Base-by-base conservation (phyloP, 2,797 vertebrate genomes). In the Garrulus glandarius region DNA sequence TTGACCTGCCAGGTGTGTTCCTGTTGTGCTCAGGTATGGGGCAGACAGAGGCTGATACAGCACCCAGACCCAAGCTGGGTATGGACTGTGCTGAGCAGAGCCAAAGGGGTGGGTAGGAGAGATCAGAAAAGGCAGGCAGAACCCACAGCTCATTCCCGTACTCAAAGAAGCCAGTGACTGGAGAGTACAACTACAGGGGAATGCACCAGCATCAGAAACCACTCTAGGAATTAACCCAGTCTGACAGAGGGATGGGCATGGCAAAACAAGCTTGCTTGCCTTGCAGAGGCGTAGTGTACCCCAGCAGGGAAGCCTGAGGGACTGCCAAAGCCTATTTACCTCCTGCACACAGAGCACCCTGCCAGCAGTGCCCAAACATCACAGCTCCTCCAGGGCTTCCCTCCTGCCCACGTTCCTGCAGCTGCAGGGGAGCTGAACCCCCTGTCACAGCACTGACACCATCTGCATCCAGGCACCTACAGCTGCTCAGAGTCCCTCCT, bases 21-120 rank as follows among this genome's bases (percentile, higher is more conserved):
- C 23, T 64, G 16, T 29, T 2, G 3, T 32, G 59, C n/a, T 76
- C 39, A 59, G 4, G 1, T 4, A 0, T 5, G 24, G 32, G 11
- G 6, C 21, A 76, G 26, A 14, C 10, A 32, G 53, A 13, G 27
- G 5, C 10, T 63, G 13, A 57, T 19, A 22, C 13, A 22, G 13
- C 30, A 20, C 12, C 22, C 23, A 34, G 37, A n/a, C n/a, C 17
- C 14, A 27, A 32, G 21, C 34, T 52, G 50, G 34, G 12, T 29
- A n/a, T 11, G 22, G 24, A 30, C 29, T 11, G 5, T 2, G 1
- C 10, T 2, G 2, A 29, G 6, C 18, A 36, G 19, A 55, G 37
- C 10, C 11, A 1, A 7, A 9, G 17, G 12, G 3, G 13, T 77
- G 37, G 4, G 3, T 36, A 14, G 29, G 29, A 61, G 39, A 36